Percentiles rank a stretch among this genome's conserved stretches.
Conservation (phyloP, 2,113 vertebrate genomes). For the Takifugu flavidus region DNA sequence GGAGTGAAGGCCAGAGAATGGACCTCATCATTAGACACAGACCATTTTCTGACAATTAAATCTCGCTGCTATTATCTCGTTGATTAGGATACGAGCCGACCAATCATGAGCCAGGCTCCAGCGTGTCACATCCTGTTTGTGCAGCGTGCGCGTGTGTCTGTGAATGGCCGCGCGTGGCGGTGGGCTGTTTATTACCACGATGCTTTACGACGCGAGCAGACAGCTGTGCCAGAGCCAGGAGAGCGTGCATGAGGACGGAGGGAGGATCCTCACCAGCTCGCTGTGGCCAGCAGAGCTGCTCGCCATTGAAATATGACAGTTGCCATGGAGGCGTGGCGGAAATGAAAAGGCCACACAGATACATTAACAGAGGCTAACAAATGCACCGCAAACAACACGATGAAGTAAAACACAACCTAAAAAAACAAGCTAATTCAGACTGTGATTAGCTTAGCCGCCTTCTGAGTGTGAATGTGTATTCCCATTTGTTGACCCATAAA, state of each 20-base stretch:
- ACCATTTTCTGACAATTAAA: constrained; percentile 45
- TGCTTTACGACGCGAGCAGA: constrained; percentile 50
- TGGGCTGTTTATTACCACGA: constrained; percentile 16
- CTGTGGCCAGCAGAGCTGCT: constrained; percentile 55
- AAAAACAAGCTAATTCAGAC: too few species aligned
- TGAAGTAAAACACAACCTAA: too few species aligned
- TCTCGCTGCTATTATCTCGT: constrained; percentile 31
- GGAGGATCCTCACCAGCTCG: constrained; percentile 60
- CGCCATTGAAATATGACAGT: constrained; percentile 47
- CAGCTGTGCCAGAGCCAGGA: constrained; percentile 56
- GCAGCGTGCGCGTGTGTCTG: neutral
- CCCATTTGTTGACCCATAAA: too few species aligned
- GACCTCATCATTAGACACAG: constrained; percentile 26
- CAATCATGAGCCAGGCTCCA: constrained; percentile 27
- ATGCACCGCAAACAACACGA: too few species aligned
- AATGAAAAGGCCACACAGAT: constrained; percentile 28
- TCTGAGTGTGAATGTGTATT: too few species aligned
- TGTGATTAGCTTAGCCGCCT: too few species aligned
- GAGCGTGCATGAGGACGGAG: constrained; percentile 54
- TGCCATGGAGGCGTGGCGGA: constrained; percentile 12
- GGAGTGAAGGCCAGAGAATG: neutral
- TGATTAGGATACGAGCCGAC: constrained; percentile 37
- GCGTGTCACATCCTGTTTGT: constrained; percentile 51
- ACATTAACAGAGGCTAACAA: neutral
- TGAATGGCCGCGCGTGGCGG: neutral